Evolutionary conservation across 2,888 invertebrate species (phyloP).

Genomic region (Muscina levida): DNA sequence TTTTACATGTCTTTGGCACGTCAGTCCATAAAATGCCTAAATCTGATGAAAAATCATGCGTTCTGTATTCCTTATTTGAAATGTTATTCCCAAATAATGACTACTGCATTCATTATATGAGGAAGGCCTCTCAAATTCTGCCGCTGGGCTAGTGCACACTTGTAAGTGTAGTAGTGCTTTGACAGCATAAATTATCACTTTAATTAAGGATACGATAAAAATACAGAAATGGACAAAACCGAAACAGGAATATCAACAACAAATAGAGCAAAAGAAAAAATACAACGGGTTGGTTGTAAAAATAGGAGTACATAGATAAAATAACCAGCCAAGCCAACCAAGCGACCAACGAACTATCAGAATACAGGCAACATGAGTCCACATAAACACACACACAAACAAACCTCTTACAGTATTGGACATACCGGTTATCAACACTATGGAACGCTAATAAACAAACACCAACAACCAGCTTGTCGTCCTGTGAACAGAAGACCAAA

Average conservation of each 20-base stretch:
- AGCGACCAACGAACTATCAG: background rate
- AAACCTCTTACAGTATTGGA: background rate
- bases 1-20: too few relatives aligned
- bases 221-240: slow-evolving; percentile 54
- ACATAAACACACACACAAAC: background rate
- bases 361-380: background rate
- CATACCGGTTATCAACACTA: slow-evolving; percentile 37
- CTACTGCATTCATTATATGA: too few relatives aligned
- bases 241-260: slow-evolving; percentile 17
- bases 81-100: too few relatives aligned
- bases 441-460: slow-evolving; percentile 41
- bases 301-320: slow-evolving; percentile 34
- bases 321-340: slow-evolving; percentile 5
- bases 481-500: slow-evolving; percentile 12
- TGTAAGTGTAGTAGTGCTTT: slow-evolving; percentile 40
- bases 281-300: slow-evolving; percentile 16
- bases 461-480: slow-evolving; percentile 19
- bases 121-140: too few relatives aligned
- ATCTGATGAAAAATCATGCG: too few relatives aligned
- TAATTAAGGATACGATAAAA: slow-evolving; percentile 66
- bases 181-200: slow-evolving; percentile 67
- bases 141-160: background rate
- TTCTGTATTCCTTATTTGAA: too few relatives aligned
- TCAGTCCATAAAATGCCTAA: too few relatives aligned
- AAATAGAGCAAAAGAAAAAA: slow-evolving; percentile 12